These are phyloP conservation scores for Antheraea yamamai DNA, from an alignment of 2,888 invertebrate species.

Conservation along the genomic window DNA sequence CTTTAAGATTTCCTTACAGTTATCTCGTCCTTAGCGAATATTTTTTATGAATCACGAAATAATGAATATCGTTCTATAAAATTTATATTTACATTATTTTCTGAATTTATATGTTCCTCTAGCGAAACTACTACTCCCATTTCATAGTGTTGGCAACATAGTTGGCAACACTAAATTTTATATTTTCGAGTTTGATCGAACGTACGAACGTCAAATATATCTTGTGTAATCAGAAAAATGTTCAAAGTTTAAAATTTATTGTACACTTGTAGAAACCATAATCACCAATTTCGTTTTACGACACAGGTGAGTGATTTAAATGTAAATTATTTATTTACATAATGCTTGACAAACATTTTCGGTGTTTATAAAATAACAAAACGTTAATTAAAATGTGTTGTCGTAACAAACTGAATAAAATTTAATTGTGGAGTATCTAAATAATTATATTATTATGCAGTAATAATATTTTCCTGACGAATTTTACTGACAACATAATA, in stretches of 20 bases:
- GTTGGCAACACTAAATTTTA: not conserved
- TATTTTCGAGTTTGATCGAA: not conserved
- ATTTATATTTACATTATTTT: no score
- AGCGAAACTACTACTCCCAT: not conserved
- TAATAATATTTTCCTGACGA: not conserved
- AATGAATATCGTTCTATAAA: no score
- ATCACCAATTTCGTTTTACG: not conserved
- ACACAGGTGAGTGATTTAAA: not conserved
- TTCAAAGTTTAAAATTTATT: constrained; percentile 19
- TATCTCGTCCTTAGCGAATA: no score
- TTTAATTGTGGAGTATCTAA: not conserved
- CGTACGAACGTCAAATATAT: constrained; percentile 24
- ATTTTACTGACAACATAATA: not conserved
- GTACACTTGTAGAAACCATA: not conserved
- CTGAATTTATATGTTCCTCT: no score
- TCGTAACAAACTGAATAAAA: no score
- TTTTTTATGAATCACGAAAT: no score
- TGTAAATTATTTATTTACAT: not conserved
- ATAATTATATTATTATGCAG: not conserved
- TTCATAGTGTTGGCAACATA: not conserved
- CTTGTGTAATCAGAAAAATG: constrained; percentile 36
- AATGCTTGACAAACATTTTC: not conserved
- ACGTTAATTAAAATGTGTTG: no score
- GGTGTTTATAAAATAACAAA: not conserved
- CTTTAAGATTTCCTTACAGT: no score